Percentiles rank a stretch among this genome's conserved stretches.
These are phyloP conservation scores for Solen grandis DNA, from an alignment of 1,140 invertebrate species.

Conservation along the genomic window DNA sequence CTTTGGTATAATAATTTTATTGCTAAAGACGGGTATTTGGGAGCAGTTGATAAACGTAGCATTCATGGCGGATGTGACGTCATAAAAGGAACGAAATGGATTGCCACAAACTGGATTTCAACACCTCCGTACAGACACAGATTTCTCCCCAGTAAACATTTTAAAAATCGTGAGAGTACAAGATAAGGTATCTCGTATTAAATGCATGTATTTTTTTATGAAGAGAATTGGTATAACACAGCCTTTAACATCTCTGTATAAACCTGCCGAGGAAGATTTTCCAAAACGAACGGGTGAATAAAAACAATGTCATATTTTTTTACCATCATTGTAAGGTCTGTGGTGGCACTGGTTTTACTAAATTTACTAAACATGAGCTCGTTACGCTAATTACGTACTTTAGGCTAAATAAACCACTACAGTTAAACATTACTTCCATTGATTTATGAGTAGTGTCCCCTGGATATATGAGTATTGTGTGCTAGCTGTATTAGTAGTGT, in stretches of 20 bases:
- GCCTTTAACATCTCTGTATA: background rate
- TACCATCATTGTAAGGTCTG: no score
- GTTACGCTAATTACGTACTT: no score
- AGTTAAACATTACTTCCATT: no score
- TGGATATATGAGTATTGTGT: no score
- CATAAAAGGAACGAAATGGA: constrained; percentile 53
- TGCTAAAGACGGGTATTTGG: constrained; percentile 30
- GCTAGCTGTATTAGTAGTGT: no score
- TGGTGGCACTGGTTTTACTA: no score
- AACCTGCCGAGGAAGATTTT: background rate
- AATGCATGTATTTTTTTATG: background rate
- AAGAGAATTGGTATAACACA: background rate
- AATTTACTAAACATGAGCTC: no score
- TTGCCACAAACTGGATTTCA: constrained; percentile 50
- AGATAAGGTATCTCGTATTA: background rate
- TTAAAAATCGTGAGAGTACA: background rate
- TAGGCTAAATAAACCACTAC: no score
- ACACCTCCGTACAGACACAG: constrained; percentile 23
- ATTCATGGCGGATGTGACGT: constrained; percentile 52
- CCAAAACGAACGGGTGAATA: no score
- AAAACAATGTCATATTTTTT: no score
- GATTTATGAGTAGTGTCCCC: no score
- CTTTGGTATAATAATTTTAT: constrained; percentile 55
- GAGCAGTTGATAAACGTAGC: constrained; percentile 1
- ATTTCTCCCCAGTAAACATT: constrained; percentile 23